Base-by-base conservation (phyloP, 2,113 vertebrate species). In the Phrynosoma platyrhinos region DNA sequence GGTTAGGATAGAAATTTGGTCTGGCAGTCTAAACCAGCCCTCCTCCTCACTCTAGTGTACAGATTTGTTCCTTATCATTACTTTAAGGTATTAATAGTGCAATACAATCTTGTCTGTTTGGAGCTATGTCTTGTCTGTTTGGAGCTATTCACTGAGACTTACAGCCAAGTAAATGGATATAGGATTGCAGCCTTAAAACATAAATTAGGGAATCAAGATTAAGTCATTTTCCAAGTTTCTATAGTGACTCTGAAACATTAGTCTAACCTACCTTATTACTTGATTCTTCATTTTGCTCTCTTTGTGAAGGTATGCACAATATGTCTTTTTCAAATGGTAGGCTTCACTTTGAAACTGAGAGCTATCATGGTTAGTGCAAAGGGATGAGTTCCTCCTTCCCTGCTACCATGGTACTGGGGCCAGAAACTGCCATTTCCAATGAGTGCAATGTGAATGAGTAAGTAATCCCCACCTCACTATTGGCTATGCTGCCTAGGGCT, bases 251-350 rank as follows among this genome's bases (percentile, higher is more conserved):
- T 83, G 68, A 82, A 88, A 58, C 42, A 68, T 68, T 25, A 1
- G 62, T 40, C 64, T 75, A 80, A 90, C 76, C 83, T 62, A 64
- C 86, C 58, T 76, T 52, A 91, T 75, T 32, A 42, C 9, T 71
- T 55, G 84, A 66, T 1, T 84, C 52, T 36, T 87, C 89, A 64
- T 89, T 82, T 75, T 58, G 64, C 90, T 84, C 42, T 92, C 80
- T 90, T 93, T 82, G 82, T 83, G 91, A 93, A 87, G 91, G 93
- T 93, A 93, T 94, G 58, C 71, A 69, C 90, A 86, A 52, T 79
- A 88, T 21, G 3, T 13, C 64, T 30, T 9, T 13, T 42, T 13
- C 2, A 74, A 27, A 16, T 32, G 18, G 23, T 23, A n/a, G 20
- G 3, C 23, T 40, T 71, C 16, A 82, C 66, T 23, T 72, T 53